Evolutionary conservation across 2,888 invertebrate species (phyloP).

Genomic region (Saturnia japonica): DNA sequence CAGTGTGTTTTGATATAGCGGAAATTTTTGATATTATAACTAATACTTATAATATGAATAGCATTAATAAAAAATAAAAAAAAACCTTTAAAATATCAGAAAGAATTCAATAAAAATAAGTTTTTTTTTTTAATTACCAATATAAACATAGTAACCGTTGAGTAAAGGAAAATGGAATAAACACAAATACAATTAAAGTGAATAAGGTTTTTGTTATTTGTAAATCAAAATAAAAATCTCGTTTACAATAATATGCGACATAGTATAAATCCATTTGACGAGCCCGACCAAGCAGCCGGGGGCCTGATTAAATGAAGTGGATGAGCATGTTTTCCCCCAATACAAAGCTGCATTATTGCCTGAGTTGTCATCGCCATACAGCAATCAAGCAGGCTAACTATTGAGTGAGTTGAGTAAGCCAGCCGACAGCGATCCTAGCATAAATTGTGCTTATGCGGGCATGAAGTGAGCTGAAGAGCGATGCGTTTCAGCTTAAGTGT

Average conservation of each 20-base stretch:
- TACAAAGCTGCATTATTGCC: slow-evolving; percentile 35
- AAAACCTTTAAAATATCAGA: not conserved
- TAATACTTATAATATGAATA: too few relatives aligned
- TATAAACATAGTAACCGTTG: not conserved
- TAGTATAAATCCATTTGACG: slow-evolving; percentile 23
- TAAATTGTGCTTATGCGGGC: slow-evolving; percentile 37
- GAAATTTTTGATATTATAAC: too few relatives aligned
- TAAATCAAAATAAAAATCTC: not conserved
- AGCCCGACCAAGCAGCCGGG: slow-evolving; percentile 20
- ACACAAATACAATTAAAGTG: not conserved
- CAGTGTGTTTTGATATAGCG: not conserved
- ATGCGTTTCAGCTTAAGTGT: slow-evolving; percentile 17
- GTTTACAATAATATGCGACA: slow-evolving; percentile 15
- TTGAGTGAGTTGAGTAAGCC: slow-evolving; percentile 33
- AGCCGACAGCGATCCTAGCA: slow-evolving; percentile 29
- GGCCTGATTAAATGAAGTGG: slow-evolving; percentile 37
- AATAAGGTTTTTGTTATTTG: not conserved
- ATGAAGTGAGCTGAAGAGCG: slow-evolving; percentile 25
- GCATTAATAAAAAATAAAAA: too few relatives aligned
- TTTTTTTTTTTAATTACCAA: not conserved
- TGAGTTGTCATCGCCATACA: slow-evolving; percentile 37
- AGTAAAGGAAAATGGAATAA: not conserved
- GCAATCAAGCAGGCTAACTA: slow-evolving; percentile 40
- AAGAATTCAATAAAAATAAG: not conserved
- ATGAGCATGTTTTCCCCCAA: slow-evolving; percentile 31